These are phyloP conservation scores for Pterocles burchelli DNA, from an alignment of 2,113 vertebrate genomes.

Conservation along the genomic window DNA sequence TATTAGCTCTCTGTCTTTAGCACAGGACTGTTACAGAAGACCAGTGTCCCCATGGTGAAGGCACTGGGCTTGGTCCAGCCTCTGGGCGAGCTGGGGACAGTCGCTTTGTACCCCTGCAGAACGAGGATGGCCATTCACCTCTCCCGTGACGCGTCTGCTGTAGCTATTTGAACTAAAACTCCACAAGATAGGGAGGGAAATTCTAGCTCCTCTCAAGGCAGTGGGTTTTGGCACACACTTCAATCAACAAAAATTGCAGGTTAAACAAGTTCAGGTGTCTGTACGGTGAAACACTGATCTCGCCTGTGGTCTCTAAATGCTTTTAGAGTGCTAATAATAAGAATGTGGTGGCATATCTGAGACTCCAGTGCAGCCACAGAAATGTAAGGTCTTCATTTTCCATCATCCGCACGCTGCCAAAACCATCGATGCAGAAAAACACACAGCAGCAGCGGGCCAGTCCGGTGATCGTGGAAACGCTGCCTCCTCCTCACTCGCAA, in stretches of 20 bases:
- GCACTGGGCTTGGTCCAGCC: background rate
- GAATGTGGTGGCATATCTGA: background rate
- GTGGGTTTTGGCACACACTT: conserved; percentile 4
- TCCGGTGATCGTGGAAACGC: rapidly evolving
- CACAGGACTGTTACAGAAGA: background rate
- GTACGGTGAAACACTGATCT: background rate
- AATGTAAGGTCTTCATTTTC: background rate
- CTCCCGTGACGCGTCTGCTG: background rate
- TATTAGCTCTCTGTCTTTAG: background rate
- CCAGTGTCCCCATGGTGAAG: background rate
- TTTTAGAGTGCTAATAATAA: conserved; percentile 25
- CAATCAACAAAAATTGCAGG: background rate
- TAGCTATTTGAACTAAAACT: background rate
- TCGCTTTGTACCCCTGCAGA: background rate
- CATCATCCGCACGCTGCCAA: background rate
- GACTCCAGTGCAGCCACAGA: conserved; percentile 19
- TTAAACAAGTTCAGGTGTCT: conserved; percentile 32
- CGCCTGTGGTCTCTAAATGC: background rate
- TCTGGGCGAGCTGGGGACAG: background rate
- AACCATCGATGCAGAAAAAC: background rate
- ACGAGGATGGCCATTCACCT: background rate
- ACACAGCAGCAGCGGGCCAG: background rate
- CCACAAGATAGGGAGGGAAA: background rate
- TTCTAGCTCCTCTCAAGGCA: background rate
- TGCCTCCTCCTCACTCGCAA: background rate